Base-by-base conservation (phyloP, 1,140 invertebrate species). In the Drosophila pruinosa region DNA sequence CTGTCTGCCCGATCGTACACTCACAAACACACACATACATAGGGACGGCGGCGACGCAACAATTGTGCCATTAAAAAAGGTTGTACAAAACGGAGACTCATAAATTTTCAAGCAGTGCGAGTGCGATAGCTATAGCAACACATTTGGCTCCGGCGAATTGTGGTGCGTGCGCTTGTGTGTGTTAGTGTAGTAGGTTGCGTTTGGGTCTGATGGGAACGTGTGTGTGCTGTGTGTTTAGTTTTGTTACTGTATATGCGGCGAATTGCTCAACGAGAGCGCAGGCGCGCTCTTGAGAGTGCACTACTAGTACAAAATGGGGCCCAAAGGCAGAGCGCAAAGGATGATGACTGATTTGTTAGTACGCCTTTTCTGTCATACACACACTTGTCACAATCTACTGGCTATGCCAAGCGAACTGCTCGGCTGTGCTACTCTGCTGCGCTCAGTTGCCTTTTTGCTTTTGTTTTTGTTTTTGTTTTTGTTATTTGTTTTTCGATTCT, bases 321-420 rank as follows among this genome's bases (percentile, higher is more conserved):
- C 54, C 71, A 74, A 53, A 73, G 50, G 50, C 54, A 73, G 80
- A 59, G 73, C 70, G 62, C 62, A 73, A 73, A 76, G 73, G 70
- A 65, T 78, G 81, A 90, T 90, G 89, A 90, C 89, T 90, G 89
- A 90, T 90, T 90, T 90, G 89, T 85, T 90, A 89, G 78, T 82
- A 89, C 89, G 89, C 89, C 89, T 90, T 80, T 90, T 88, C 88
- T 89, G 86, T 88, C 86, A 89, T 89, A 61, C 86, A 81, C 80
- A 89, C 80, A 89, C 81, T 86, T 89, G 83, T 89, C 78, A 76
- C 78, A 71, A 70, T 72, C 65, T 76, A 26, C 21, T 17, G 61
- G 41, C 65, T 15, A 10, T 41, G 39, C 53, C 21, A 36, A 28
- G 50, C 69, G 5, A 7, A 6, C 26, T 28, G 50, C 48, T 58